Evolutionary conservation across 2,797 vertebrate species (phyloP), one percentile per base, ranked within the genome.

Genomic region (Microctenopoma stevenorrisi): DNA sequence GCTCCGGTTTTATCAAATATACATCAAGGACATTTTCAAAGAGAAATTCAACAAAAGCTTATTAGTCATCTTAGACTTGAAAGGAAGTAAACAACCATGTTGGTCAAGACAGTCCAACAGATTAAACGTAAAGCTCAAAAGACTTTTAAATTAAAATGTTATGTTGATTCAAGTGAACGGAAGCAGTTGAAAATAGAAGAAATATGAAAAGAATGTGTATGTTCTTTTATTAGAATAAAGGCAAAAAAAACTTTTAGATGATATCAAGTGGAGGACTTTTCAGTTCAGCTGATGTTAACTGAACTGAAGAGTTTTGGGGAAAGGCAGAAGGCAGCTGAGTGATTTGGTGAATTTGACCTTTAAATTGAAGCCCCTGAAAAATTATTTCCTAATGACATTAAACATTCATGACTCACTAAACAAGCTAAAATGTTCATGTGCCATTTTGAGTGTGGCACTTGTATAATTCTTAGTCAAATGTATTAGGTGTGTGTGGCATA

Each of bases 31-130:
- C 4, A 25, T 38, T 51, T 53, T 53, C 1, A 26, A 25, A 56
- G 10, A 71, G 54, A 63, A 56, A 14, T 25, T 35, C 42, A 15
- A 56, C 18, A 53, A 57, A 3, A 43, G 15, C 13, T 9, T 56
- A 6, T 38, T 15, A 44, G 12, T 38, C 16, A 47, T 61, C 35
- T 35, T 50, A 16, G 42, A 8, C n/a, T 25, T 38, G 37, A 38
- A 12, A 10, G 14, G 14, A 43, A 43, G 13, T 43, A 43, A 43
- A 43, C 1, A 33, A 12, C 10, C 26, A 43, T 47, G 43, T 54
- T 48, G 30, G 35, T 26, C 37, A 15, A 43, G 52, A 25, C 10
- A 56, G n/a, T 42, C 7, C 35, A 52, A 7, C 52, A 59, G 40
- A 46, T 48, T 1, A 52, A 53, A 53, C 5, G 4, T 4, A 8